Evolutionary conservation across 2,797 vertebrate genomes (phyloP).

Genomic region (Pseudopleuronectes americanus): DNA sequence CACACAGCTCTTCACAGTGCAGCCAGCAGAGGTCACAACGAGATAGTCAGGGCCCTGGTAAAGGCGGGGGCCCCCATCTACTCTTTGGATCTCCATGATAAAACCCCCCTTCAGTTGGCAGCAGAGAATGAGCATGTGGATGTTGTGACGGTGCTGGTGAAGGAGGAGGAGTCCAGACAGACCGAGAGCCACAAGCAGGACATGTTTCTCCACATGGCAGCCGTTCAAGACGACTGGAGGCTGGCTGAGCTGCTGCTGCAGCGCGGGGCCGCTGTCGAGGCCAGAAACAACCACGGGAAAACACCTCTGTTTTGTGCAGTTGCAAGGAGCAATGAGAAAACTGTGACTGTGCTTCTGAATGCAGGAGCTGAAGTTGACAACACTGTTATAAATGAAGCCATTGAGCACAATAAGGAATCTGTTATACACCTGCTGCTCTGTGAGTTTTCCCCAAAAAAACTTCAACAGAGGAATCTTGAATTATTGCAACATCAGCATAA

Average conservation of each 20-base stretch:
- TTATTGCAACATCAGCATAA: not conserved
- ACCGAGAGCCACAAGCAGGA: constrained; percentile 66
- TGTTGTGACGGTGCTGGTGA: constrained; percentile 69
- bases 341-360: constrained; percentile 72
- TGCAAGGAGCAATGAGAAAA: constrained; percentile 65
- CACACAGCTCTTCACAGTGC: constrained; percentile 83
- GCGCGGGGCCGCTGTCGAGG: constrained; percentile 58
- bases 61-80: constrained; percentile 72
- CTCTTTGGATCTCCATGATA: constrained; percentile 65
- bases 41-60: constrained; percentile 65
- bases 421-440: constrained; percentile 77
- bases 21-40: constrained; percentile 72
- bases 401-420: constrained; percentile 72
- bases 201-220: constrained; percentile 81
- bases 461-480: not conserved
- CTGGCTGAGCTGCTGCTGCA: constrained; percentile 80
- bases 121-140: constrained; percentile 66
- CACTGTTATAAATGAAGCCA: constrained; percentile 67
- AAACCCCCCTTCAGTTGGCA: constrained; percentile 78
- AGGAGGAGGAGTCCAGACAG: constrained; percentile 72
- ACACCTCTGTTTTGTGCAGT: constrained; percentile 74
- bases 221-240: constrained; percentile 72
- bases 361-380: constrained; percentile 75
- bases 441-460: constrained; percentile 31
- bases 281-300: constrained; percentile 63